These are phyloP conservation scores for Cryptocheilus praepositus DNA, from an alignment of 2,888 invertebrate species.

Conservation along the genomic window DNA sequence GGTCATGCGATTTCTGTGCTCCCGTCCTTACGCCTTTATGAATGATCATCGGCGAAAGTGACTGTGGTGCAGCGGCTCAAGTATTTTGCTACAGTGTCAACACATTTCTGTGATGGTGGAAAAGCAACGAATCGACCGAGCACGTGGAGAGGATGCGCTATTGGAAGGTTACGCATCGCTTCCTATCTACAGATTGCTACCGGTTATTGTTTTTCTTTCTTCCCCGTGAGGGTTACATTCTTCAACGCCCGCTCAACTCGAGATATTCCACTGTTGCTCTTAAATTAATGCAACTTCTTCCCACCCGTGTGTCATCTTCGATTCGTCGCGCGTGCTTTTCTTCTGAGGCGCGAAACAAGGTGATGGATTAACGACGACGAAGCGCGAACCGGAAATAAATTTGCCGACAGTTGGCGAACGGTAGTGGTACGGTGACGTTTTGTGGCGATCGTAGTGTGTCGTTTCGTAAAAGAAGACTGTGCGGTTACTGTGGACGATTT, in stretches of 20 bases:
- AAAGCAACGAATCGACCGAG: background rate
- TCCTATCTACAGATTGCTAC: no score
- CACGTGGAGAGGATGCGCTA: background rate
- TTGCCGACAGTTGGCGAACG: slow-evolving; percentile 29
- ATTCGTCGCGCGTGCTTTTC: slow-evolving; percentile 54
- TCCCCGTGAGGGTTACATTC: background rate
- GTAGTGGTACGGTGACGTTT: slow-evolving; percentile 20
- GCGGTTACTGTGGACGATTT: no score
- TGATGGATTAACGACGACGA: slow-evolving; percentile 6
- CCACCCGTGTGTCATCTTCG: slow-evolving; percentile 46
- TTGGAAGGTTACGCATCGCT: no score
- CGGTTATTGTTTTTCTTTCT: no score
- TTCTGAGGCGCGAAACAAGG: slow-evolving; percentile 21
- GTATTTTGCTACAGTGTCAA: background rate
- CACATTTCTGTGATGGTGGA: background rate
- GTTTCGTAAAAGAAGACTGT: no score
- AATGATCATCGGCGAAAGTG: background rate
- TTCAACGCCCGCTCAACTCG: slow-evolving; percentile 11
- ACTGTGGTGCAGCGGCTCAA: no score
- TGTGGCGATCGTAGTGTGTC: no score
- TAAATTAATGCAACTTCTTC: slow-evolving; percentile 57
- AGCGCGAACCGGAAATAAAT: slow-evolving; percentile 3
- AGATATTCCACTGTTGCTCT: slow-evolving; percentile 14
- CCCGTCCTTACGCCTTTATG: no score
- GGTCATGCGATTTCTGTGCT: no score